Conservation (phyloP, 23 tunicate species). For the Styela clava region DNA sequence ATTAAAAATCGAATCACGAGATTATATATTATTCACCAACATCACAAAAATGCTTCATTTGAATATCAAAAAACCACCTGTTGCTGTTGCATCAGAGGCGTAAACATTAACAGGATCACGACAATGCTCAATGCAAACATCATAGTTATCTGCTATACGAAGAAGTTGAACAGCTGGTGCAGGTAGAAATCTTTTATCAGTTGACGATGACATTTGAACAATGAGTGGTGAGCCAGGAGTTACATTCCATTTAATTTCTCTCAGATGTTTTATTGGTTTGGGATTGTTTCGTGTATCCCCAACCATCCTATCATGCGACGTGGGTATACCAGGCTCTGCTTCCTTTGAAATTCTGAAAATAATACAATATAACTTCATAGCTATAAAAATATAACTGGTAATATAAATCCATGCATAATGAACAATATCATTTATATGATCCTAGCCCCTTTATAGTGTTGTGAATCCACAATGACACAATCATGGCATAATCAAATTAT, state of each 20-base stretch:
- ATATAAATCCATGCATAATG: too few relatives aligned
- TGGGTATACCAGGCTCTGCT: background rate
- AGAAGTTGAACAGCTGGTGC: constrained; percentile 51
- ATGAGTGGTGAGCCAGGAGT: constrained; percentile 31
- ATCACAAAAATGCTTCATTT: too few relatives aligned
- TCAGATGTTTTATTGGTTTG: constrained; percentile 37
- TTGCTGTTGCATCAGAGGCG: constrained; percentile 21
- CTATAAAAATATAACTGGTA: too few relatives aligned
- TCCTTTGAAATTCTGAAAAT: background rate
- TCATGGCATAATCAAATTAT: too few relatives aligned
- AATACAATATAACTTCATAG: too few relatives aligned
- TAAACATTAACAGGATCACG: constrained; percentile 34
- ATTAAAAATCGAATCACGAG: too few relatives aligned
- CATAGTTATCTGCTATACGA: constrained; percentile 42
- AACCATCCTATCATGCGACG: background rate
- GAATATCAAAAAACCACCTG: too few relatives aligned
- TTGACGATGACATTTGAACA: constrained; percentile 49
- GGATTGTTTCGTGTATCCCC: constrained; percentile 27
- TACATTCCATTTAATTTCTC: constrained; percentile 34
- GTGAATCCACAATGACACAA: too few relatives aligned
- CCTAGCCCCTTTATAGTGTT: too few relatives aligned
- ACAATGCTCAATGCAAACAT: constrained; percentile 42
- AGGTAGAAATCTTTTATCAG: constrained; percentile 23
- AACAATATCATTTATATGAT: too few relatives aligned
- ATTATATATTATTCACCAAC: too few relatives aligned